Evolutionary conservation across 92 coral and sea anemone genomes (phyloP).

Genomic region (Palythoa grandiflora): DNA sequence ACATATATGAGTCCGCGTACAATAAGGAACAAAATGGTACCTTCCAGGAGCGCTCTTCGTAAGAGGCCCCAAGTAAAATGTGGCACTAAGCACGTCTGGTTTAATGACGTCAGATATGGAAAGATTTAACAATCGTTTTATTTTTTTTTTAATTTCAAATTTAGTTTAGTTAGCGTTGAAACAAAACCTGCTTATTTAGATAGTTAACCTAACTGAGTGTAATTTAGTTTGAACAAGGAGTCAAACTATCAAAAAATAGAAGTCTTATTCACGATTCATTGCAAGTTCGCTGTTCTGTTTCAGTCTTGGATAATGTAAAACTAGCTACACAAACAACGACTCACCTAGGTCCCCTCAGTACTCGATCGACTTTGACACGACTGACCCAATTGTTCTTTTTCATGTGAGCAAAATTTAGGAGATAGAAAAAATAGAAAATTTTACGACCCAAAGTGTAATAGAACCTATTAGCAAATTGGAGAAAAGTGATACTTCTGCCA

Average conservation of each 20-base stretch:
- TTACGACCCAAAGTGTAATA: too few species aligned
- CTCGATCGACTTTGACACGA: too few species aligned
- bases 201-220: background rate
- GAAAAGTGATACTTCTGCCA: too few species aligned
- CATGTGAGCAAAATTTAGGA: too few species aligned
- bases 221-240: background rate
- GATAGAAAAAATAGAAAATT: too few species aligned
- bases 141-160: background rate
- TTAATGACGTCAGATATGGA: conserved; percentile 37
- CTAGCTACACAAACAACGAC: background rate
- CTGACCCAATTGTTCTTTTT: too few species aligned
- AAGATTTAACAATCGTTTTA: background rate
- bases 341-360: too few species aligned
- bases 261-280: background rate
- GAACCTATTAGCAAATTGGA: too few species aligned
- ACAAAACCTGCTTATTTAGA: background rate
- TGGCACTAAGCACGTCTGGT: conserved; percentile 37
- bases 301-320: background rate
- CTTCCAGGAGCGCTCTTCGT: conserved; percentile 35
- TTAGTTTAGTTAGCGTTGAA: conserved; percentile 9
- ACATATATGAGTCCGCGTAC: conserved; percentile 33
- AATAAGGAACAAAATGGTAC: conserved; percentile 45
- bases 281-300: background rate
- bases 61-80: background rate
- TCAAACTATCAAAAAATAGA: background rate